phyloP scores from a whole-genome alignment of 2,797 vertebrate species.

The Stomatorhinus walkeri region DNA sequence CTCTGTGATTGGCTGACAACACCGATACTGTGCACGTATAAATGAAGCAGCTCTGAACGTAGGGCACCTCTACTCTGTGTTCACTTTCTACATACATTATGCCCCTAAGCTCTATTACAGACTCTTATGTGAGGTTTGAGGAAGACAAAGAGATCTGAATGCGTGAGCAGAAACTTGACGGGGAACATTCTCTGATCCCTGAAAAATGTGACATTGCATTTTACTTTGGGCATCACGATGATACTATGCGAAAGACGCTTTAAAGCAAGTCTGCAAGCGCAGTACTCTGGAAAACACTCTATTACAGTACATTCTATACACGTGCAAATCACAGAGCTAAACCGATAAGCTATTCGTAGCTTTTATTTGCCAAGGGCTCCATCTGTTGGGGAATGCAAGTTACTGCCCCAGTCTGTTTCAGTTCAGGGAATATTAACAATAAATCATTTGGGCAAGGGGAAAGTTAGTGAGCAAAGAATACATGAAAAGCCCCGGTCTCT shows the following conservation, averaged over 20 bases:
- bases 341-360: background rate
- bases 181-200: background rate
- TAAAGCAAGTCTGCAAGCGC: background rate
- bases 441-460: background rate
- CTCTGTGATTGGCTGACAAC: background rate
- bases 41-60: background rate
- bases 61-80: background rate
- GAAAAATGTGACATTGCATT: background rate
- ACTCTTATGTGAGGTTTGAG: background rate
- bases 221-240: background rate
- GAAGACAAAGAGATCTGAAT: background rate
- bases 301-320: background rate
- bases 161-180: background rate
- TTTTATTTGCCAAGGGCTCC: slow-evolving; percentile 13
- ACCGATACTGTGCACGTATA: background rate
- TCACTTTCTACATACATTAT: background rate
- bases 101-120: background rate
- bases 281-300: background rate
- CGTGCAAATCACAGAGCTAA: background rate
- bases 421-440: background rate
- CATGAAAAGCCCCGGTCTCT: background rate
- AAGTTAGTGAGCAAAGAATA: background rate
- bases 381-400: slow-evolving; percentile 9
- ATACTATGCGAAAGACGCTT: background rate
- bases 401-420: background rate